These are phyloP conservation scores for Engystomops pustulosus DNA, from an alignment of 2,113 vertebrate species.

Conservation along the genomic window DNA sequence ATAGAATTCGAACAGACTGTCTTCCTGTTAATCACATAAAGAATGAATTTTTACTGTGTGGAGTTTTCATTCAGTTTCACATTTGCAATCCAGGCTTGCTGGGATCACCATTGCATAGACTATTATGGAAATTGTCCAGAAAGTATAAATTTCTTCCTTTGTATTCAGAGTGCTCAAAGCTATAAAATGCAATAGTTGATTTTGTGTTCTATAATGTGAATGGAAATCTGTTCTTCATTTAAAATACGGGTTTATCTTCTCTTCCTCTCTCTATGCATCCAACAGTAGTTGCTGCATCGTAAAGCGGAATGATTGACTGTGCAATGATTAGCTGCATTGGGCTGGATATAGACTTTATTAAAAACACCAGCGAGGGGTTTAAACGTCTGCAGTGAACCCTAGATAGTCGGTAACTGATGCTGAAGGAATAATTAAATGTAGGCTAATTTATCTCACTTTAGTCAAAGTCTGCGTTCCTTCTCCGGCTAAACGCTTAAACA, in stretches of 20 bases:
- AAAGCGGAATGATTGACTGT: constrained; percentile 56
- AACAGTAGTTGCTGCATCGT: constrained; percentile 52
- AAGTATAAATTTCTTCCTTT: constrained; percentile 22
- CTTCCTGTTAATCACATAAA: neutral
- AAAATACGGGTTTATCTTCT: constrained; percentile 37
- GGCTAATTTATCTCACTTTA: constrained; percentile 53
- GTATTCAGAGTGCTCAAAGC: constrained; percentile 49
- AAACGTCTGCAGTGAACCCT: constrained; percentile 41
- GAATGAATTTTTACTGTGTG: neutral
- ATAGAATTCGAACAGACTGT: neutral
- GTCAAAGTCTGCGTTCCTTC: constrained; percentile 34
- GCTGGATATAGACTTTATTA: constrained; percentile 14
- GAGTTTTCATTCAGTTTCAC: constrained; percentile 4
- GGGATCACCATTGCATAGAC: neutral
- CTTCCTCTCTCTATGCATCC: constrained; percentile 48
- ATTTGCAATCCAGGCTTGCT: neutral
- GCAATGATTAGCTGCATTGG: constrained; percentile 36
- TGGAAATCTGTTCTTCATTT: constrained; percentile 64
- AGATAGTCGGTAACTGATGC: constrained; percentile 42
- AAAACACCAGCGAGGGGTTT: constrained; percentile 43
- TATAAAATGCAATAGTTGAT: constrained; percentile 58
- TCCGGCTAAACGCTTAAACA: constrained; percentile 19
- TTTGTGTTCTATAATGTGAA: constrained; percentile 41
- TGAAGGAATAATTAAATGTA: constrained; percentile 48
- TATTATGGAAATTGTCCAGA: constrained; percentile 29